Percentiles rank a stretch among this genome's conserved stretches.
These are phyloP conservation scores for Phrynosoma platyrhinos DNA, from an alignment of 2,113 vertebrate genomes.

Conservation along the genomic window DNA sequence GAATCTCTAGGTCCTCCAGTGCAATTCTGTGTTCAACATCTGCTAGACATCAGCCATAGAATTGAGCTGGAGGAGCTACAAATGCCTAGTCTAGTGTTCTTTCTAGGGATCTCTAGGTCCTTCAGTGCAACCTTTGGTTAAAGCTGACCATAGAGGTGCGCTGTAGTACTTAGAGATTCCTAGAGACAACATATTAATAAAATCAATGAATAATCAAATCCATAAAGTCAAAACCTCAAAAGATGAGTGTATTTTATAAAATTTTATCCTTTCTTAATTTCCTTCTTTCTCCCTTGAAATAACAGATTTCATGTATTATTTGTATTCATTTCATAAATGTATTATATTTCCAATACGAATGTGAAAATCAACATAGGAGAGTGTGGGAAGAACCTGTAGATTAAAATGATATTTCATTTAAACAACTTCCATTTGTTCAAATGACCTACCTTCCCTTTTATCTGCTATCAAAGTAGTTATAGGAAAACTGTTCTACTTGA, in stretches of 20 bases:
- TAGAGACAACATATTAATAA: too few relatives aligned
- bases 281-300: neutral
- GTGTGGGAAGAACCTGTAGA: neutral
- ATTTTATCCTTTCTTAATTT: neutral
- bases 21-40: too few relatives aligned
- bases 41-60: too few relatives aligned
- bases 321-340: neutral
- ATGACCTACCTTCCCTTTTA: neutral
- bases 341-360: neutral
- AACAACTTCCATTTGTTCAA: neutral
- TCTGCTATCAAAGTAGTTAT: neutral
- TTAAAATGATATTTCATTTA: constrained; percentile 1
- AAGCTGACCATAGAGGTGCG: too few relatives aligned
- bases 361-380: neutral
- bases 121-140: too few relatives aligned
- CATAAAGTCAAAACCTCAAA: too few relatives aligned
- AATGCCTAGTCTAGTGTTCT: too few relatives aligned
- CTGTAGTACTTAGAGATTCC: too few relatives aligned
- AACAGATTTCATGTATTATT: neutral
- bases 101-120: too few relatives aligned
- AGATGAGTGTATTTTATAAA: neutral
- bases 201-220: too few relatives aligned
- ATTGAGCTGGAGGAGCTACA: too few relatives aligned
- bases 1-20: too few relatives aligned
- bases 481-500: neutral